Base-by-base conservation (phyloP, 2,888 invertebrate species). In the Hesperia comma region DNA sequence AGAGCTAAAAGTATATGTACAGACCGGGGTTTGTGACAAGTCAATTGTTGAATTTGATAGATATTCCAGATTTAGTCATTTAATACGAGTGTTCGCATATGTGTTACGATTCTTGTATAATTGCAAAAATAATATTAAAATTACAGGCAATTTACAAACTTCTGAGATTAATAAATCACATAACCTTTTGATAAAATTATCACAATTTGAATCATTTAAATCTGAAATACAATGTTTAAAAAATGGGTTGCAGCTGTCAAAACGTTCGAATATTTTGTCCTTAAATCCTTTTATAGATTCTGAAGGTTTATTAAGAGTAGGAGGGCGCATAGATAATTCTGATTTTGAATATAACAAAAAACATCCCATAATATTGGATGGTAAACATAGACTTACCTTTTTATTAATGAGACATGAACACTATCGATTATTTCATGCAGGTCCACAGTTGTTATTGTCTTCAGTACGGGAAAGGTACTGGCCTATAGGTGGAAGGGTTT, bases 61-160 rank as follows among this genome's bases (percentile, higher is more conserved):
- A 32, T 54, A 32, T 15, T 54, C 54, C 5, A 54, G n/a, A 2
- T n/a, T 54, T n/a, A 12, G 32, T 32, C 14, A n/a, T 32, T 54
- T 54, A n/a, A 32, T 26, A 14, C 32, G 54, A 6, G 32, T 32
- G 6, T 26, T 54, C 14, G 54, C 54, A 7, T 54, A 54, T 32
- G 32, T 54, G 14, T 54, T 54, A n/a, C 54, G 54, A 1, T 54
- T 54, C 6, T 32, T 32, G 6, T 12, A 54, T 54, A 54, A 54
- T 54, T 21, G 19, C 14, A 53, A 14, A 21, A 26, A 26, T 14
- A 53, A 53, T 8, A n/a, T 7, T 54, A 54, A 54, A 54, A 26
- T 14, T 6, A n/a, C 1, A 32, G 32, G 32, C 1, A n/a, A 14
- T 32, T n/a, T 54, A 6, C 5, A 32, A 10, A 32, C 54, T 32